These are phyloP conservation scores for Odobenus rosmarus DNA, from an alignment of 2,113 vertebrate genomes.

Conservation along the genomic window DNA sequence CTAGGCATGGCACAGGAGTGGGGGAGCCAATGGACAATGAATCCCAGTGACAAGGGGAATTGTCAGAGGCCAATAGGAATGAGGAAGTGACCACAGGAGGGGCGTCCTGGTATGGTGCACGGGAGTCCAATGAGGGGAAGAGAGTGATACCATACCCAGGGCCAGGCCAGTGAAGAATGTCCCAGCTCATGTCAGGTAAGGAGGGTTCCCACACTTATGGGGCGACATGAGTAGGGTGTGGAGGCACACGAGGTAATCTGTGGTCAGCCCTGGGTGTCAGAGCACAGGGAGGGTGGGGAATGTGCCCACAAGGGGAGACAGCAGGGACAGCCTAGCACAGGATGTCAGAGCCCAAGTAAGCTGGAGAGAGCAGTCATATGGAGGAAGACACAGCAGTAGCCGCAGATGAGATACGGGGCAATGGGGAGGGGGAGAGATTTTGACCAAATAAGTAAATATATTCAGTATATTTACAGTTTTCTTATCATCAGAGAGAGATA, in stretches of 20 bases:
- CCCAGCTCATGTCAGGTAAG: not conserved
- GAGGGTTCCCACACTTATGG: fast-evolving
- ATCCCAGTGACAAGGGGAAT: not conserved
- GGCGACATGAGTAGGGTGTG: not conserved
- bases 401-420: not conserved
- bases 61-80: not conserved
- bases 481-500: not conserved
- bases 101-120: fast-evolving
- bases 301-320: not conserved
- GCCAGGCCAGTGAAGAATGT: not conserved
- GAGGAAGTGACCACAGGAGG: not conserved
- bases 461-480: not conserved
- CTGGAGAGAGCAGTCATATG: fast-evolving
- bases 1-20: not conserved
- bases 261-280: too few relatives aligned
- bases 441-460: not conserved
- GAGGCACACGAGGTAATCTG: fast-evolving
- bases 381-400: not conserved
- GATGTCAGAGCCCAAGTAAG: not conserved
- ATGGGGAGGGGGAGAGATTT: too few relatives aligned
- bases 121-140: not conserved
- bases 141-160: not conserved
- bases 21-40: fast-evolving
- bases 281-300: not conserved
- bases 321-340: not conserved